Base-by-base conservation (phyloP, 2,888 invertebrate species). In the Mesorhabditis spiculigera region DNA sequence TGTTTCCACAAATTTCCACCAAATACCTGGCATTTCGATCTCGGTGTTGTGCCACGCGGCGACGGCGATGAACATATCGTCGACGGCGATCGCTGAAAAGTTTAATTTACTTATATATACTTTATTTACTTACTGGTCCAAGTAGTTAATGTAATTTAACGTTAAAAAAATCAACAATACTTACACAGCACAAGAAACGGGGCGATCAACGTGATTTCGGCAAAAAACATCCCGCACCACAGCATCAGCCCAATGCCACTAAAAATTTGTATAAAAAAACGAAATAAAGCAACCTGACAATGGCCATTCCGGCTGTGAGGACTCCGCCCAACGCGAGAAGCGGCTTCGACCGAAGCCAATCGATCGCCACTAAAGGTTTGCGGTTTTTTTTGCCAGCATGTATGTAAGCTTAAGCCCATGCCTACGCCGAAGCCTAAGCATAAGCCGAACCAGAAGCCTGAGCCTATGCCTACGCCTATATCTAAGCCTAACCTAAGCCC, bases 41-140 rank as follows among this genome's bases (percentile, higher is more conserved):
- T 93, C 92, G 0, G 94, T 94, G 70, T 94, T 90, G 73, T 94
- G 90, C 95, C 95, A 95, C 0, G 94, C 94, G 4, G 94, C 94
- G 81, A 95, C 88, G 92, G 95, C 93, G 42, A 95, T 95, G 86
- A 95, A 95, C 2, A 94, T 95, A 86, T 95, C 95, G 86, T 95
- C 95, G 73, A 95, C 94, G 73, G 95, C 95, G 83, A 95, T 94
- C 83, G 94, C 95, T 94, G 86, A 87, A 78, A 68, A 13, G n/a
- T 64, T 5, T 45, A 16, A 6, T 65, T 45, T 67, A 6, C 13
- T 63, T 13, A n/a, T n/a, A 50, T 50, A 50, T 13, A 10, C 50
- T 50, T 13, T 50, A 50, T 50, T 50, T 50, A 13, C 50, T 50
- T 13, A 50, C 6, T 50, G 6, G 3, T 28, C 42, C 13, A 42